Evolutionary conservation across 2,797 vertebrate species (phyloP).

Genomic region (Bucorvus abyssinicus): DNA sequence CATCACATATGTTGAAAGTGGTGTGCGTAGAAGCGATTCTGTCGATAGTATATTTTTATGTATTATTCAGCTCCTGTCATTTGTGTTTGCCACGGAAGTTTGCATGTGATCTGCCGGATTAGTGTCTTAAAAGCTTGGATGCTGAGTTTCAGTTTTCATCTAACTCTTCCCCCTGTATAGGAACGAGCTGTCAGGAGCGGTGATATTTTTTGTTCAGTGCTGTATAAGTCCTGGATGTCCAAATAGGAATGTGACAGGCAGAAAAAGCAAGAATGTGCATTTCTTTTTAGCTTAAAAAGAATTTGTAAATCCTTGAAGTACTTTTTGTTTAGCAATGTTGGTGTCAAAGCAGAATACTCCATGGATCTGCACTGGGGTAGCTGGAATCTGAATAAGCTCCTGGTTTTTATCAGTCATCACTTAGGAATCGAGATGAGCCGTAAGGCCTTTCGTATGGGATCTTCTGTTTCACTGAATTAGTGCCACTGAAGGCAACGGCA

Average conservation of each 20-base stretch:
- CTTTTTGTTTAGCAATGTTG: neutral
- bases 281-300: neutral
- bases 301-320: neutral
- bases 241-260: neutral
- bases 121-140: constrained; percentile 32
- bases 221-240: neutral
- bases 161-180: neutral
- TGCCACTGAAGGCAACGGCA: neutral
- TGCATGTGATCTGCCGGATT: constrained; percentile 19
- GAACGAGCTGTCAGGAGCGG: neutral
- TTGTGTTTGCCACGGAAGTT: constrained; percentile 22
- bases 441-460: neutral
- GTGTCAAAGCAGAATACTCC: neutral
- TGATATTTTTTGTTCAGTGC: neutral
- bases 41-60: constrained; percentile 15
- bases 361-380: neutral
- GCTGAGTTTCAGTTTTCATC: constrained; percentile 45
- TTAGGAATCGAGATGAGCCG: neutral
- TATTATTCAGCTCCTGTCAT: constrained; percentile 40
- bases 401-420: neutral
- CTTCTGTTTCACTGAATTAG: constrained; percentile 4
- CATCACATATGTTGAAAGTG: neutral
- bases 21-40: neutral
- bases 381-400: neutral
- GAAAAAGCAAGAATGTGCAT: neutral